A percentile compares a stretch with the other conserved stretches of the same genome.
These are phyloP conservation scores for Drosophila carrolli DNA, from an alignment of 1,140 invertebrate species.

Conservation along the genomic window DNA sequence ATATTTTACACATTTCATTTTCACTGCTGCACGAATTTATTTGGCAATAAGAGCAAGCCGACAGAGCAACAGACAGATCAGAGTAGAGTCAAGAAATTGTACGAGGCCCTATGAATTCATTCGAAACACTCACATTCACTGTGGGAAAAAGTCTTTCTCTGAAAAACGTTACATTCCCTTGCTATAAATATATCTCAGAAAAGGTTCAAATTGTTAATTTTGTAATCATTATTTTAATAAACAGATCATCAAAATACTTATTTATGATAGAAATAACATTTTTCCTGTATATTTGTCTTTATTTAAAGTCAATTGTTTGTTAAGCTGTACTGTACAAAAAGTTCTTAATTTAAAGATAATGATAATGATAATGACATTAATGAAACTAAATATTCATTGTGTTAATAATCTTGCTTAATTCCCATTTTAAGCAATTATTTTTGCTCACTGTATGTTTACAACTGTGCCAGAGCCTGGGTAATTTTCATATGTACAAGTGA, in stretches of 20 bases:
- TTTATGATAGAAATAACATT: no score
- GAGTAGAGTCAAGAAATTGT: constrained; percentile 63
- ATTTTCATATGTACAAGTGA: constrained; percentile 77
- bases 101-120: constrained; percentile 67
- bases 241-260: no score
- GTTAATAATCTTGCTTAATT: no score
- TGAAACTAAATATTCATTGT: no score
- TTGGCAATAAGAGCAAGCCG: constrained; percentile 75
- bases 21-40: constrained; percentile 80
- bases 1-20: constrained; percentile 83
- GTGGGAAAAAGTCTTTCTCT: constrained; percentile 15
- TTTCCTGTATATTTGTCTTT: no score
- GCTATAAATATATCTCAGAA: no score
- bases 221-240: no score
- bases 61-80: constrained; percentile 43
- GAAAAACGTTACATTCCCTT: neutral
- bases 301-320: no score
- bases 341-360: no score
- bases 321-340: no score
- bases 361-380: no score
- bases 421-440: constrained; percentile 1
- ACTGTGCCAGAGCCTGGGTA: constrained; percentile 37
- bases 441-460: constrained; percentile 21
- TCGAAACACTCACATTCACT: constrained; percentile 21
- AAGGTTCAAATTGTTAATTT: no score